Conservation (phyloP, 2,888 invertebrate genomes). For the Synanthedon vespiformis region DNA sequence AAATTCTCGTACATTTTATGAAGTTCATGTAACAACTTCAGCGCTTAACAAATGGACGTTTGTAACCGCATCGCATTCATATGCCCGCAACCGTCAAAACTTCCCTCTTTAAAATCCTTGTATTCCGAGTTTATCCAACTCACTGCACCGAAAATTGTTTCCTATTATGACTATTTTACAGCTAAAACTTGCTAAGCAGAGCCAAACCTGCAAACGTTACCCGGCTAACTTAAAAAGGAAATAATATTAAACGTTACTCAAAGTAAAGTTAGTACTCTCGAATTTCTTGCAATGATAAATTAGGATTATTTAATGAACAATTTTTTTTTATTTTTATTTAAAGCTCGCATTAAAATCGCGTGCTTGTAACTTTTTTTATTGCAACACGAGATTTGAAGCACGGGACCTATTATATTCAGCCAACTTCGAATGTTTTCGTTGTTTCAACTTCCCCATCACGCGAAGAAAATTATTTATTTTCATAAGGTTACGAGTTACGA, state of each 20-base stretch:
- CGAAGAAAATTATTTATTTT: conserved; percentile 12
- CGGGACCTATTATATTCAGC: conserved; percentile 23
- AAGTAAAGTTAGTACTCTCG: conserved; percentile 3
- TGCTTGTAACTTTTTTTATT: conserved; percentile 21
- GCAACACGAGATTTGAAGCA: conserved; percentile 27
- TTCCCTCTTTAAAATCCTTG: conserved; percentile 21
- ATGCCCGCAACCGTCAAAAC: conserved; percentile 20
- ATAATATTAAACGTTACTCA: conserved; percentile 12
- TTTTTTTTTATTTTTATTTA: conserved; percentile 19
- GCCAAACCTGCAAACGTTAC: conserved; percentile 6
- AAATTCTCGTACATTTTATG: not conserved
- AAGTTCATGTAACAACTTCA: not conserved
- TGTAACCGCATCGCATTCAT: conserved; percentile 14
- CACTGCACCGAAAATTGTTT: conserved; percentile 12
- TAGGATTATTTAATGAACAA: conserved; percentile 1
- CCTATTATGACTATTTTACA: conserved; percentile 11
- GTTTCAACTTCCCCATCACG: conserved; percentile 36
- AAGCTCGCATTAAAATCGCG: conserved; percentile 29
- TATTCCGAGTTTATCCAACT: conserved; percentile 10
- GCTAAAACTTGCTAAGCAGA: conserved; percentile 8
- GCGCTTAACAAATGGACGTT: conserved; percentile 18
- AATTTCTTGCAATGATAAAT: conserved; percentile 5
- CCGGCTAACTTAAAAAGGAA: conserved; percentile 12
- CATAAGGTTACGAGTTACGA: not conserved
- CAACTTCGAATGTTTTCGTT: conserved; percentile 25